Evolutionary conservation across 53 echinoderm and acorn worm genomes (phyloP), one percentile per base, ranked within the genome.

Genomic region (Echinarachnius parma): DNA sequence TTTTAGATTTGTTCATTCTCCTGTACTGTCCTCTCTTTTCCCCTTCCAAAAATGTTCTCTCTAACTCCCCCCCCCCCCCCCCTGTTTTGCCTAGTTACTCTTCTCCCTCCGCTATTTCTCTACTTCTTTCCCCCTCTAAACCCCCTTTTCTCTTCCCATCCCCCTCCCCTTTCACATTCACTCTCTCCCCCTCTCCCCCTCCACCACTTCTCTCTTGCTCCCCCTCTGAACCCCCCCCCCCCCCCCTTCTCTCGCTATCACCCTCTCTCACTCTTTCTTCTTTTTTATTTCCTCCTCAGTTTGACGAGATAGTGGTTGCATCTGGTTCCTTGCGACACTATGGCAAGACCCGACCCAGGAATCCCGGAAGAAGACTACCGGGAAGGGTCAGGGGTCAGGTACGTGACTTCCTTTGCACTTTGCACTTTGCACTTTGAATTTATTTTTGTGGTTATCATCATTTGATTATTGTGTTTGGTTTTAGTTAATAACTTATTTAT

Each of bases 251-350:
- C 7, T 60, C 34, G 31, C 21, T 34, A 61, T 34, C 61, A 31
- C 5, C 36, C 11, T 20, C 21, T n/a, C 35, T 20, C 34, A n/a
- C 33, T 35, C 34, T 31, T 18, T 61, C 9, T 20, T 21, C 61
- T n/a, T 57, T 9, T 60, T 19, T 21, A 16, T 11, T 31, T 56
- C 25, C 16, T 16, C 30, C 46, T n/a, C 20, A 72, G 74, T 72
- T 72, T 27, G 74, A 72, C 16, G 74, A 55, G 19, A 57, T 72
- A 44, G 74, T 72, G 5, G 74, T 72, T 4, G 55, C 74, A 0
- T 28, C 74, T 4, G 55, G 26, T 23, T 55, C 74, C 28, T 42
- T 72, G 36, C 55, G 33, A 9, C 74, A 72, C 39, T n/a, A 56
- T 18, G 74, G 34, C 10, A 72, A 72, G 74, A 3, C 28, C 13